These are phyloP conservation scores for Drosophila orosa DNA, from an alignment of 1,140 invertebrate species.

Conservation along the genomic window DNA sequence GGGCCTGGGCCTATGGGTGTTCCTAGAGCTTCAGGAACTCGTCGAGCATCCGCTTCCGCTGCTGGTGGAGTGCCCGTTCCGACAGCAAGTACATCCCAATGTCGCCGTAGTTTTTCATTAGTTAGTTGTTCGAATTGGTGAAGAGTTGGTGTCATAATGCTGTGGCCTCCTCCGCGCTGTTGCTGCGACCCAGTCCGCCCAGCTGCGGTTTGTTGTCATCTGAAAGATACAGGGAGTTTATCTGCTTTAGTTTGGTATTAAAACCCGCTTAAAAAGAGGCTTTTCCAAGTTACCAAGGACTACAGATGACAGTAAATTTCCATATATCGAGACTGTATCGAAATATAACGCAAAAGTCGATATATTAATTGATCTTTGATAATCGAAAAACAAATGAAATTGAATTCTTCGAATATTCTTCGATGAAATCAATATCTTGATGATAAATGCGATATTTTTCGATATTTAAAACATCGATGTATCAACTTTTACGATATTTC, in stretches of 20 bases:
- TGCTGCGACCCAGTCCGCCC: conserved; percentile 59
- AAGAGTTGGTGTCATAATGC: conserved; percentile 84
- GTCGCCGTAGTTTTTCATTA: conserved; percentile 81
- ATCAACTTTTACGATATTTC: too few species aligned
- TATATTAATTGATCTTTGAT: too few species aligned
- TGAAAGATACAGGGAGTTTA: background rate
- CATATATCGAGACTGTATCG: background rate
- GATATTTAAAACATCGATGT: too few species aligned
- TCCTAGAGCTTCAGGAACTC: conserved; percentile 74
- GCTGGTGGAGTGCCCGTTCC: conserved; percentile 72
- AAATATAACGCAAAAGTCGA: too few species aligned
- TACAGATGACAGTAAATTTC: background rate
- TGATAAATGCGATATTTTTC: too few species aligned
- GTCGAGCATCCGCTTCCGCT: conserved; percentile 77
- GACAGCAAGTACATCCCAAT: conserved; percentile 79
- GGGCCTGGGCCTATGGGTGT: conserved; percentile 6
- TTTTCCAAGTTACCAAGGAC: background rate
- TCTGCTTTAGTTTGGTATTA: background rate
- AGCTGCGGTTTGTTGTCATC: conserved; percentile 60
- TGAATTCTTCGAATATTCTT: too few species aligned
- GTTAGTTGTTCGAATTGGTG: conserved; percentile 80
- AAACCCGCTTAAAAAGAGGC: background rate
- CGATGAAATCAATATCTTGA: too few species aligned
- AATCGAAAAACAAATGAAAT: too few species aligned
- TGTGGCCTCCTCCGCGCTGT: conserved; percentile 71